Conservation (phyloP, 2,113 vertebrate genomes). For the Columbina picui region DNA sequence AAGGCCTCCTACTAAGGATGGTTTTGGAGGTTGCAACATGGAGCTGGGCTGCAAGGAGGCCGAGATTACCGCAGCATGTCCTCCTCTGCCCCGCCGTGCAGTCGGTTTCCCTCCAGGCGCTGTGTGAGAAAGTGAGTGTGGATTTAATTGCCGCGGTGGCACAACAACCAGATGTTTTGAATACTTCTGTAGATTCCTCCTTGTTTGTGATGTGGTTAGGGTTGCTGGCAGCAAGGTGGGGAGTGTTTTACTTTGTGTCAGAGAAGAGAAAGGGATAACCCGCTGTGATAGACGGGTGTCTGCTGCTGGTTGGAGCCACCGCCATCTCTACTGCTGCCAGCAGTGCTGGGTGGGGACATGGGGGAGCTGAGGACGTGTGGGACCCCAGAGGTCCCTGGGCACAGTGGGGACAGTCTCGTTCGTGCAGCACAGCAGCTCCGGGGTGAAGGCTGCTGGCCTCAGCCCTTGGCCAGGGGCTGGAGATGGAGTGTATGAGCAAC, state of each 20-base stretch:
- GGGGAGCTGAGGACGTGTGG: background rate
- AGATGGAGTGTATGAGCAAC: rapidly evolving
- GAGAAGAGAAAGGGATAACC: constrained; percentile 7
- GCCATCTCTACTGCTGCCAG: background rate
- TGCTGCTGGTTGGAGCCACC: background rate
- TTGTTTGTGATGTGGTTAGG: constrained; percentile 66
- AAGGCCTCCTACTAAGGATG: background rate
- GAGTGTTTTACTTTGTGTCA: background rate
- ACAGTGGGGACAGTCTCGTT: rapidly evolving
- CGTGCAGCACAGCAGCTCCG: background rate
- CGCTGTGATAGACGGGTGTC: background rate
- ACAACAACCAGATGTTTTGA: constrained; percentile 63
- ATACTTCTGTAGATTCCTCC: constrained; percentile 58
- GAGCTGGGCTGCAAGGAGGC: background rate
- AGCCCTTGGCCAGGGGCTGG: rapidly evolving
- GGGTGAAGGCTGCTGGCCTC: background rate
- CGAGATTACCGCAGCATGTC: background rate
- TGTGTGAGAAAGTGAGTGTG: constrained; percentile 33
- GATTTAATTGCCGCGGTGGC: constrained; percentile 38
- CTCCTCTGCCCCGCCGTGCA: constrained; percentile 31
- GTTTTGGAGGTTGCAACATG: background rate
- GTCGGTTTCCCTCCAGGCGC: constrained; percentile 3
- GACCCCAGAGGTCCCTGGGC: background rate
- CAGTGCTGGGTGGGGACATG: background rate
- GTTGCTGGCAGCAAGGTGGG: constrained; percentile 26